These are phyloP conservation scores for Lepus timidus DNA, from an alignment of 2,113 vertebrate genomes.

Conservation along the genomic window DNA sequence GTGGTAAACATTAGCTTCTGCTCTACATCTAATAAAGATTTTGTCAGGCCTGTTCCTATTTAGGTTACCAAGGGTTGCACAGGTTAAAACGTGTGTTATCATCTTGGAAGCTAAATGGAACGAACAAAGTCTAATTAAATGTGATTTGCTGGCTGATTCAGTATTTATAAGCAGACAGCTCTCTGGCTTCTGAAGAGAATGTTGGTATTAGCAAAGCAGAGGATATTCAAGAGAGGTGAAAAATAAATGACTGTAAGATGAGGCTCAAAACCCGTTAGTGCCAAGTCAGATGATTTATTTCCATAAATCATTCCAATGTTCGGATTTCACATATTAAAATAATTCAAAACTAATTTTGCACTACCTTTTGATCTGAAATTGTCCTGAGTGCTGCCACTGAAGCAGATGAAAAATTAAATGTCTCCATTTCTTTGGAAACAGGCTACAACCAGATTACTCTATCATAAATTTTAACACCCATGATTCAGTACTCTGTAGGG, in stretches of 20 bases:
- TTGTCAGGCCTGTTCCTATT: constrained; percentile 44
- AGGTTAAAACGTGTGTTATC: constrained; percentile 49
- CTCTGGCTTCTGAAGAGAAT: constrained; percentile 47
- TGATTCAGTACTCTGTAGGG: constrained; percentile 17
- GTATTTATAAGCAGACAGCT: constrained; percentile 62
- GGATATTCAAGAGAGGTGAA: constrained; percentile 55
- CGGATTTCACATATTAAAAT: constrained; percentile 60
- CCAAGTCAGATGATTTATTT: constrained; percentile 55
- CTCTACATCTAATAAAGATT: constrained; percentile 47
- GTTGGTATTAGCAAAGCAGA: constrained; percentile 10
- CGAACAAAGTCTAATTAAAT: constrained; percentile 76
- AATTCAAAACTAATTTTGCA: constrained; percentile 65
- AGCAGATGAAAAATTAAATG: constrained; percentile 70
- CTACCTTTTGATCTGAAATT: constrained; percentile 68
- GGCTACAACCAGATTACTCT: constrained; percentile 48
- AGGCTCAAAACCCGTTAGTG: constrained; percentile 20
- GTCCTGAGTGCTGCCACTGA: background rate
- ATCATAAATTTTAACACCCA: background rate
- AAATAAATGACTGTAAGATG: constrained; percentile 66
- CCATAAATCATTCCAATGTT: constrained; percentile 66
- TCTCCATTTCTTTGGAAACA: constrained; percentile 59
- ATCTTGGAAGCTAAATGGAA: constrained; percentile 60
- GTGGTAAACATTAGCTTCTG: background rate
- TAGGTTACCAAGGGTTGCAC: constrained; percentile 53
- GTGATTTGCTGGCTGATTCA: constrained; percentile 62